Evolutionary conservation across 2,797 vertebrate genomes (phyloP).

Genomic region (Pseudomugil tenellus): DNA sequence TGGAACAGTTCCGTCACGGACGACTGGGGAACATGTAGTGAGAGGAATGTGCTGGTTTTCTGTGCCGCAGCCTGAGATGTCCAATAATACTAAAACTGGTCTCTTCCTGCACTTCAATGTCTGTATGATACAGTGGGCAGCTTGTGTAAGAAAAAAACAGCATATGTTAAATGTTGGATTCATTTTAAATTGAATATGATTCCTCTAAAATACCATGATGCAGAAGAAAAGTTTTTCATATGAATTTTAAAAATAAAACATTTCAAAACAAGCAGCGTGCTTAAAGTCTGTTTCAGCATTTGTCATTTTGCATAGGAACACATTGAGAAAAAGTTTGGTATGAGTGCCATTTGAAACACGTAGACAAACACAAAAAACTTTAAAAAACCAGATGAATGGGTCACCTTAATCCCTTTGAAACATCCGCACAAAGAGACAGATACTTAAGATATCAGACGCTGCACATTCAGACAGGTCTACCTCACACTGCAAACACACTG

Average conservation of each 20-base stretch:
- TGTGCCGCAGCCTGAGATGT: constrained; percentile 48
- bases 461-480: constrained; percentile 49
- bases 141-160: constrained; percentile 42
- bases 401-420: constrained; percentile 52
- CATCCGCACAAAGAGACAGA: constrained; percentile 45
- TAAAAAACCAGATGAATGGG: constrained; percentile 31
- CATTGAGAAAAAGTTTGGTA: background rate
- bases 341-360: constrained; percentile 20
- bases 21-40: constrained; percentile 59
- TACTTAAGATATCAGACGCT: constrained; percentile 52
- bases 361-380: constrained; percentile 16
- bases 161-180: constrained; percentile 36
- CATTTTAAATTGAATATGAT: constrained; percentile 39
- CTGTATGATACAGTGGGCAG: constrained; percentile 51
- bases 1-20: constrained; percentile 35
- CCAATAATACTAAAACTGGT: constrained; percentile 32
- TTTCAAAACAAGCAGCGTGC: constrained; percentile 48
- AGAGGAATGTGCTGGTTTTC: constrained; percentile 67
- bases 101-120: constrained; percentile 49
- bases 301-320: background rate
- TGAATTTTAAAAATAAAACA: constrained; percentile 66
- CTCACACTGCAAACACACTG: constrained; percentile 51
- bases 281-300: constrained; percentile 27
- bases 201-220: constrained; percentile 42
- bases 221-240: constrained; percentile 65